Evolutionary conservation across 1,140 invertebrate species (phyloP).

Genomic region (Gonatopus flavifemur): DNA sequence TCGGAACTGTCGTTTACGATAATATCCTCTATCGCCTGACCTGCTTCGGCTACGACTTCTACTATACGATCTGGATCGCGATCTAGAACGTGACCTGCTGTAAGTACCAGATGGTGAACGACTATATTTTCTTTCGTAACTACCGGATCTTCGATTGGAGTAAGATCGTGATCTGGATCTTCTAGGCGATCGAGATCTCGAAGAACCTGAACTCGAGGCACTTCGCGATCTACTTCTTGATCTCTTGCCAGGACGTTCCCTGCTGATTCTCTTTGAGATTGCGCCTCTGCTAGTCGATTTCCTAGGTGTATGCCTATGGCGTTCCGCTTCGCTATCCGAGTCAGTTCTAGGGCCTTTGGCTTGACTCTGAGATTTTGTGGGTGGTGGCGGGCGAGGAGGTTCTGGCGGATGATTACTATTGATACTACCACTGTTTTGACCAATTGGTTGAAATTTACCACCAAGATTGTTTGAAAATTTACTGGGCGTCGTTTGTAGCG

Average conservation of each 20-base stretch:
- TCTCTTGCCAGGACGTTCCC: conserved; percentile 48
- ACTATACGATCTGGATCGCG: conserved; percentile 64
- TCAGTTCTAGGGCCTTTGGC: conserved; percentile 53
- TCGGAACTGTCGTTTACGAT: conserved; percentile 55
- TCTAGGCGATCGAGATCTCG: conserved; percentile 57
- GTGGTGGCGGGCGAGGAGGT: conserved; percentile 34
- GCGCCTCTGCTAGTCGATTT: conserved; percentile 31
- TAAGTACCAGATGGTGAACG: conserved; percentile 58
- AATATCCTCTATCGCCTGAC: conserved; percentile 63
- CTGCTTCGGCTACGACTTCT: conserved; percentile 60
- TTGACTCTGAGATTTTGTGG: conserved; percentile 32
- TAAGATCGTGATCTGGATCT: conserved; percentile 57
- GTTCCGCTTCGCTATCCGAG: conserved; percentile 49
- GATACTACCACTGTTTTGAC: conserved; percentile 29
- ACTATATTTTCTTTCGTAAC: conserved; percentile 60
- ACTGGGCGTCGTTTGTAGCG: conserved; percentile 27
- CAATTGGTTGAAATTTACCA: conserved; percentile 55
- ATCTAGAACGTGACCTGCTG: conserved; percentile 60
- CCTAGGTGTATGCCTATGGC: conserved; percentile 35
- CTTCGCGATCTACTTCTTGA: conserved; percentile 61
- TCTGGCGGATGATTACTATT: conserved; percentile 41
- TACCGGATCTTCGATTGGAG: conserved; percentile 55
- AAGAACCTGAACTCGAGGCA: conserved; percentile 57
- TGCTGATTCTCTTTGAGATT: conserved; percentile 31
- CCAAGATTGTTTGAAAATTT: conserved; percentile 47